A percentile compares a stretch with the other conserved stretches of the same genome.
Conservation (phyloP, 2,113 vertebrate species). For the Xiphophorus hellerii region DNA sequence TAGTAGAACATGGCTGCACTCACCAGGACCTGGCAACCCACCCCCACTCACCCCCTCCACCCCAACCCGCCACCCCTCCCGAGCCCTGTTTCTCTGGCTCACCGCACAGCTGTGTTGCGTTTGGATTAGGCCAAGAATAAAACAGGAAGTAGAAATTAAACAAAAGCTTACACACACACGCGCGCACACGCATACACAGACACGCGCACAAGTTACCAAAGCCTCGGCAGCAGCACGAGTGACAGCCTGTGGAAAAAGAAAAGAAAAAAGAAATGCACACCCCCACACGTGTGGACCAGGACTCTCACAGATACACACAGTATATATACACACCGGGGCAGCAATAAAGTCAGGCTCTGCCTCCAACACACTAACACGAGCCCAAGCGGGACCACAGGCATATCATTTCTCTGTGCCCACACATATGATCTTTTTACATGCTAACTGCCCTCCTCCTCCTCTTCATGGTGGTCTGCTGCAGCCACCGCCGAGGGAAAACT, state of each 20-base stretch:
- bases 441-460: constrained; percentile 50
- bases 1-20: constrained; percentile 71
- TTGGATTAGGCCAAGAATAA: constrained; percentile 86
- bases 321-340: constrained; percentile 25
- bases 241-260: constrained; percentile 57
- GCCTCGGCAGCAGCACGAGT: constrained; percentile 57
- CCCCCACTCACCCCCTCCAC: constrained; percentile 28
- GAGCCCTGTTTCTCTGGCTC: constrained; percentile 68
- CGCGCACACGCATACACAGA: constrained; percentile 19
- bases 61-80: neutral
- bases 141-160: constrained; percentile 87
- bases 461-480: constrained; percentile 66
- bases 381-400: constrained; percentile 59
- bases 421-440: constrained; percentile 68
- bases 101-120: constrained; percentile 84
- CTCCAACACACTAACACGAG: constrained; percentile 61
- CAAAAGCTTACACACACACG: constrained; percentile 77
- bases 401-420: constrained; percentile 64
- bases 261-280: constrained; percentile 40
- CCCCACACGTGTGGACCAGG: constrained; percentile 52
- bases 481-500: constrained; percentile 37
- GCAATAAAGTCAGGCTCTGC: constrained; percentile 56
- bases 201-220: constrained; percentile 55
- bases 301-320: constrained; percentile 31
- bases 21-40: constrained; percentile 76